A percentile compares a stretch with the other conserved stretches of the same genome.
Conservation (phyloP, 2,797 vertebrate genomes). For the Rhinophrynus dorsalis region DNA sequence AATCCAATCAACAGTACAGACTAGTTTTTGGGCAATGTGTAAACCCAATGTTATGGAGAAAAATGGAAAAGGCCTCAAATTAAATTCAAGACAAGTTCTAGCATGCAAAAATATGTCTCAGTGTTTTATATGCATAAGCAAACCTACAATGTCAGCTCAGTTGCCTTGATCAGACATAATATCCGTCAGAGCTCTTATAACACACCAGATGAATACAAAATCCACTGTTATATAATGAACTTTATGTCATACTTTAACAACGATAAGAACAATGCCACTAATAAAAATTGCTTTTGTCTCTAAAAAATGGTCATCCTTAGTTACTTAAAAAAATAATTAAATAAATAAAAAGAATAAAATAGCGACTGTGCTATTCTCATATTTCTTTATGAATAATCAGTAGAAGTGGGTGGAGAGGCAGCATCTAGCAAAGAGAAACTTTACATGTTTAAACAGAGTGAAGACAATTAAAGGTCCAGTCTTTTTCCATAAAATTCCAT, state of each 20-base stretch:
- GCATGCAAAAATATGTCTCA: constrained; percentile 10
- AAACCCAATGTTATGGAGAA: constrained; percentile 14
- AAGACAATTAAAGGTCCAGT: no score
- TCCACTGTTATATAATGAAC: constrained; percentile 10
- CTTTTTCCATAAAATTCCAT: no score
- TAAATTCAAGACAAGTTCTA: constrained; percentile 14
- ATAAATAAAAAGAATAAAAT: neutral
- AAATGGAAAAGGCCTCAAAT: constrained; percentile 20
- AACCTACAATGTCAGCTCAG: constrained; percentile 8
- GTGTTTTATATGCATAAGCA: constrained; percentile 15
- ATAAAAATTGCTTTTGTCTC: constrained; percentile 25
- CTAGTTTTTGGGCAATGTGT: constrained; percentile 1
- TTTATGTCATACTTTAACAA: constrained; percentile 22
- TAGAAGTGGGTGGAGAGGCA: constrained; percentile 13
- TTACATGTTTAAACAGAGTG: neutral
- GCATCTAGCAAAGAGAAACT: neutral
- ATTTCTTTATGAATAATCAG: constrained; percentile 32
- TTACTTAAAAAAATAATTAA: neutral
- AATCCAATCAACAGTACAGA: constrained; percentile 18
- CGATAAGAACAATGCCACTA: constrained; percentile 6
- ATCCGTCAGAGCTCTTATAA: constrained; percentile 20
- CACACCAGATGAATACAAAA: constrained; percentile 25
- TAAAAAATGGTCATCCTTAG: constrained; percentile 16
- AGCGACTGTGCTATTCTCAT: neutral
- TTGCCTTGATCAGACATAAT: constrained; percentile 15